phyloP scores from a whole-genome alignment of 2,888 invertebrate species.

The Ectemnius lituratus region DNA sequence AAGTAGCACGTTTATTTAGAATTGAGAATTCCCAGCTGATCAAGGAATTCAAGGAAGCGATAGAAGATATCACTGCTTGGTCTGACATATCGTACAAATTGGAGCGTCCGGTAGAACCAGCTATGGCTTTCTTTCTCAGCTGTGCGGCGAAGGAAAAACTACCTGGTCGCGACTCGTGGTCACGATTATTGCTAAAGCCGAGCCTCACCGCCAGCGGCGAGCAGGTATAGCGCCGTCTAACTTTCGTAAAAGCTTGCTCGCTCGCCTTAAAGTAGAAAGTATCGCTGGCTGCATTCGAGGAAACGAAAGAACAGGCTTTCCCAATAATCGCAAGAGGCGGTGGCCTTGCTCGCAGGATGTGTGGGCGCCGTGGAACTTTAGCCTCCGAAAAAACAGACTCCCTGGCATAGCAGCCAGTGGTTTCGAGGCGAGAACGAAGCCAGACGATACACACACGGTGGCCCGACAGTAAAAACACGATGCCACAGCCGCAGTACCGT shows the following conservation, averaged over 20 bases:
- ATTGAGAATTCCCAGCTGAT: no score
- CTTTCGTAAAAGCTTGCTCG: constrained; percentile 23
- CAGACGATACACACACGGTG: background rate
- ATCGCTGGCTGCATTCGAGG: constrained; percentile 10
- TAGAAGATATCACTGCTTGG: background rate
- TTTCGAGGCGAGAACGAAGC: background rate
- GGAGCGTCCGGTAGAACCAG: no score
- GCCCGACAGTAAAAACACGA: constrained; percentile 2
- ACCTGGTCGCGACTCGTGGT: constrained; percentile 5
- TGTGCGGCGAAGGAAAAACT: background rate
- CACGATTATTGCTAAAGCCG: constrained; percentile 26
- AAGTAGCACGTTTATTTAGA: no score
- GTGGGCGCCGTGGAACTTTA: background rate
- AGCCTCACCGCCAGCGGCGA: background rate
- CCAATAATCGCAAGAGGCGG: background rate
- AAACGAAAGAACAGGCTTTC: constrained; percentile 11
- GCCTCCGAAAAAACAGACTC: background rate
- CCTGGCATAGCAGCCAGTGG: no score
- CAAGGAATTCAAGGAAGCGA: no score
- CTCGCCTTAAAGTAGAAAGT: constrained; percentile 25
- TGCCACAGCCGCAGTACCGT: constrained; percentile 6
- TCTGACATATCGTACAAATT: background rate
- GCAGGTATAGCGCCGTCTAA: background rate
- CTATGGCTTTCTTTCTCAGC: no score
- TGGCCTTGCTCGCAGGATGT: background rate